These are phyloP conservation scores for Pseudomugil gertrudae DNA, from an alignment of 2,797 vertebrate genomes.

Conservation along the genomic window DNA sequence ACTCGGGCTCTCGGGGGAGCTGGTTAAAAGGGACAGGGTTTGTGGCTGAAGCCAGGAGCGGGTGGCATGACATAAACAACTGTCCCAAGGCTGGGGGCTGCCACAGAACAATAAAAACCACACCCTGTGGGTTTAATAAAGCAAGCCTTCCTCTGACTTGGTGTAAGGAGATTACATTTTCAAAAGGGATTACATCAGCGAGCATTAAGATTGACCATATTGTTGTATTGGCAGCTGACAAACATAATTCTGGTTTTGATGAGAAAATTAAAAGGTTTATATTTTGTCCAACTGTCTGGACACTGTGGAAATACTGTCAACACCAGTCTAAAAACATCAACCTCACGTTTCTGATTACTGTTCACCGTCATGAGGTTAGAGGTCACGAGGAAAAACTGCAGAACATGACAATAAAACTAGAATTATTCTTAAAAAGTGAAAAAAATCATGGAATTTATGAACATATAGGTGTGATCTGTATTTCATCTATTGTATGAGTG, in stretches of 20 bases:
- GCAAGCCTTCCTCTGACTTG: conserved; percentile 38
- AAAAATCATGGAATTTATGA: no score
- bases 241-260: background rate
- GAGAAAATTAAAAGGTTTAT: background rate
- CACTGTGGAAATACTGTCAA: no score
- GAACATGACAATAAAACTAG: no score
- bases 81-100: conserved; percentile 48
- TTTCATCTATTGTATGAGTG: no score
- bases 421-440: no score
- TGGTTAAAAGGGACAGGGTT: conserved; percentile 31
- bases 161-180: conserved; percentile 63
- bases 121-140: conserved; percentile 61
- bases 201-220: conserved; percentile 49
- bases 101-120: conserved; percentile 65
- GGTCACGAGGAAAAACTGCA: no score
- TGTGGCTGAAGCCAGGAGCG: conserved; percentile 31
- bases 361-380: no score
- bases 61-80: conserved; percentile 58
- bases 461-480: no score
- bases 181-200: conserved; percentile 59
- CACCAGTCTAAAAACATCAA: background rate
- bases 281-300: background rate
- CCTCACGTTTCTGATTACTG: background rate
- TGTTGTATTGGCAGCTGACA: conserved; percentile 31
- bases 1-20: conserved; percentile 59